Evolutionary conservation across 1,140 invertebrate species (phyloP), one percentile per base, ranked within the genome.

Genomic region (Ips nitidus): DNA sequence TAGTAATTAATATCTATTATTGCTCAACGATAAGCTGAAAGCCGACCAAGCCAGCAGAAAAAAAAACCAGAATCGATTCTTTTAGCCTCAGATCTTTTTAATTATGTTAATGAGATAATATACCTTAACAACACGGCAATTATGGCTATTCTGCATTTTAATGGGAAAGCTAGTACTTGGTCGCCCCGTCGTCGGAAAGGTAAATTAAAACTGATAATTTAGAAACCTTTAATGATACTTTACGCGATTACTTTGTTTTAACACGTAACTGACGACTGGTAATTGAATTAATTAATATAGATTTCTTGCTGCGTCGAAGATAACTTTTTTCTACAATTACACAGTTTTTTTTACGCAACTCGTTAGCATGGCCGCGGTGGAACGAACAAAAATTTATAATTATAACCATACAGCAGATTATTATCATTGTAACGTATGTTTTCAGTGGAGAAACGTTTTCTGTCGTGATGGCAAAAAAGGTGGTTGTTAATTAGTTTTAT

Each of bases 91-190:
- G 45, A 22, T 22, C 22, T 22, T 50, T 50, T 50, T 50, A 50
- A 50, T 50, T 50, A 50, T 50, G 22, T 6, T 50, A 50, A 50
- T 50, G 45, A 50, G 45, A 50, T 50, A 50, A 50, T 50, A 22
- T 22, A 50, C 7, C 45, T 50, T 50, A 8, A 50, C 45, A 50
- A 50, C 45, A 50, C 45, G 45, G 45, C 22, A 50, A 50, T 50
- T 50, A 50, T 50, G 7, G 45, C 22, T 50, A 50, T 50, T 50
- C 45, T 50, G 45, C 45, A 50, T 50, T 50, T 50, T 50, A 50
- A 50, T 50, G 7, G 22, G 45, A 22, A 50, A 50, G 22, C 45
- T 50, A 50, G 45, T 8, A 50, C 45, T 50, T 6, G 45, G 22
- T 50, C 1, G 45, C 45, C 22, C 6, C 45, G 45, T 50, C 22